Conservation (phyloP, 2,113 vertebrate genomes). For the Centropus bengalensis region DNA sequence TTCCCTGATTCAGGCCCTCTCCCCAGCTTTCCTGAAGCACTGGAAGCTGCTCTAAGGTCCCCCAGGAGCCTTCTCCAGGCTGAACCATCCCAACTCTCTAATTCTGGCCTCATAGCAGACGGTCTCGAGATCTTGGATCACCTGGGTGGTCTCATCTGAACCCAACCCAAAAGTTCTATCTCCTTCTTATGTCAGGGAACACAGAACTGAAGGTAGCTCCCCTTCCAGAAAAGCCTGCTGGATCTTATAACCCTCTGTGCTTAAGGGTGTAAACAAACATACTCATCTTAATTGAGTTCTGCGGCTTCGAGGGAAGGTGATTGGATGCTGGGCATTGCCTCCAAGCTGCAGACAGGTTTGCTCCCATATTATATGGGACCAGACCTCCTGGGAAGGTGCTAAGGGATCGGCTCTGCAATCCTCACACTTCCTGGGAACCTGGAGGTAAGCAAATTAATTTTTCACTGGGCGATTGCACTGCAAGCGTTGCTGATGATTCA, state of each 20-base stretch:
- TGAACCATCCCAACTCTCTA: too few species aligned
- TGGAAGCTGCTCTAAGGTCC: too few species aligned
- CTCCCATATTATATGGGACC: accelerated
- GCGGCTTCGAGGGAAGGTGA: neutral
- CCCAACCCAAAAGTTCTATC: too few species aligned
- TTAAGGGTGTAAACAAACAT: neutral
- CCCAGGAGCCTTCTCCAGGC: too few species aligned
- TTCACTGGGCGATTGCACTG: accelerated
- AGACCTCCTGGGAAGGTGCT: neutral
- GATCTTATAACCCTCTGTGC: neutral
- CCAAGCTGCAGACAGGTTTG: neutral
- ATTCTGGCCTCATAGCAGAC: too few species aligned
- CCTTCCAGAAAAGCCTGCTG: neutral
- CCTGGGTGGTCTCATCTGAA: too few species aligned
- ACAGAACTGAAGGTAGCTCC: neutral
- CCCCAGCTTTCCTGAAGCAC: too few species aligned
- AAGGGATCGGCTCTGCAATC: accelerated
- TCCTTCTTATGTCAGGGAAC: too few species aligned
- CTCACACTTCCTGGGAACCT: neutral
- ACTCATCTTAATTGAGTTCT: accelerated
- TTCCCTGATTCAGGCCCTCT: too few species aligned
- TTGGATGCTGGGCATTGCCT: neutral
- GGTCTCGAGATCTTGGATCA: too few species aligned
- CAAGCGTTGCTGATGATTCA: accelerated
- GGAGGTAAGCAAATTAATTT: neutral